Base-by-base conservation (phyloP, 2,888 invertebrate genomes). In the Tipula unca region DNA sequence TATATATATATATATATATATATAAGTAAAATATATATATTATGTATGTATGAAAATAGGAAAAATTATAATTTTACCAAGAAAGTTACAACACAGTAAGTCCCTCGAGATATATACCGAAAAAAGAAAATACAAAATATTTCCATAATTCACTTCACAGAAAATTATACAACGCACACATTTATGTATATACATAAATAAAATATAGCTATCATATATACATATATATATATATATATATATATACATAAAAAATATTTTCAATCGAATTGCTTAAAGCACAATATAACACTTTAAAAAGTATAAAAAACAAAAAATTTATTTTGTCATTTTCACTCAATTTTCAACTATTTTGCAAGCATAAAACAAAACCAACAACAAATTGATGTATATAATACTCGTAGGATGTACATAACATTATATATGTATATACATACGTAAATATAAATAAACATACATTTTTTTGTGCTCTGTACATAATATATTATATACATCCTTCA, bases 191-290 rank as follows among this genome's bases (percentile, higher is more conserved):
- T 10, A 10, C 1, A 25, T 25, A 69, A 10, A 20, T 54, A 25
- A n/a, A n/a, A n/a, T n/a, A n/a, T n/a, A n/a, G n/a, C n/a, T n/a
- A n/a, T n/a, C n/a, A n/a, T n/a, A n/a, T n/a, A 69, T 25, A 69
- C 69, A 69, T 13, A 25, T 25, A 69, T 25, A 69, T 13, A 25
- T 10, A 10, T 13, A 25, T 25, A 69, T 25, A 20, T 54, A 25
- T 69, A 69, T 25, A 69, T 25, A 69, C 8, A 20, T 25, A 13
- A 8, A 69, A 25, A 69, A 69, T 69, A 69, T 69, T 69, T 69
- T 69, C 69, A 69, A 69, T 69, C 69, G 69, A 69, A 69, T 69
- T 25, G 69, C 69, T 69, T 69, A 69, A 69, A 69, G 69, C 69
- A 69, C 69, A 69, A 69, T 69, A 69, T 69, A 69, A 69, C 69